A percentile compares a stretch with the other conserved stretches of the same genome.
phyloP scores from a whole-genome alignment of 2,888 invertebrate genomes.

The Steinernema hermaphroditum region DNA sequence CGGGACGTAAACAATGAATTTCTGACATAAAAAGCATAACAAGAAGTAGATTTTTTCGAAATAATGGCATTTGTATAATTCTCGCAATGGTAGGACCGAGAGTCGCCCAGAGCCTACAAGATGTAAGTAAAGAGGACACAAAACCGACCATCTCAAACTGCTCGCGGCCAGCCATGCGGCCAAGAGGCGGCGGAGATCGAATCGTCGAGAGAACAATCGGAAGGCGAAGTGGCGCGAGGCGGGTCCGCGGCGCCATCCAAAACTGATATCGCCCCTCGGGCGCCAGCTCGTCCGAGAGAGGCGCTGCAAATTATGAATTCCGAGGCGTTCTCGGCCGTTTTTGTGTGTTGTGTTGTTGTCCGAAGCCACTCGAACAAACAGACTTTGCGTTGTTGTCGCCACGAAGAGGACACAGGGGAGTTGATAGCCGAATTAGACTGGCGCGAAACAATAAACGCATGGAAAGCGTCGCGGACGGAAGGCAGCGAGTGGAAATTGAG shows the following conservation, averaged over 20 bases:
- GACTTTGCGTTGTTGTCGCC: background rate
- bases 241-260: constrained; percentile 1
- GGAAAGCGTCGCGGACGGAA: background rate
- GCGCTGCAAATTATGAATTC: constrained; percentile 13
- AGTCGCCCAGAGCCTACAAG: no score
- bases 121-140: no score
- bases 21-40: no score
- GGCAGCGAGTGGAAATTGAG: background rate
- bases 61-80: no score
- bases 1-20: no score
- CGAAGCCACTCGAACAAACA: background rate
- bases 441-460: background rate
- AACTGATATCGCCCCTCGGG: constrained; percentile 9
- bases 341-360: background rate
- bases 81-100: no score
- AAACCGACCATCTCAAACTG: no score
- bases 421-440: background rate
- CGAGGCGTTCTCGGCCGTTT: background rate
- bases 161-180: no score
- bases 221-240: no score
- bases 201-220: no score
- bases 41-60: no score
- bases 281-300: background rate
- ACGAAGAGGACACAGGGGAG: background rate
- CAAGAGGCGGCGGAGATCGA: no score